Evolutionary conservation across 2,888 invertebrate genomes (phyloP).

Genomic region (Hirtodrosophila cameraria): DNA sequence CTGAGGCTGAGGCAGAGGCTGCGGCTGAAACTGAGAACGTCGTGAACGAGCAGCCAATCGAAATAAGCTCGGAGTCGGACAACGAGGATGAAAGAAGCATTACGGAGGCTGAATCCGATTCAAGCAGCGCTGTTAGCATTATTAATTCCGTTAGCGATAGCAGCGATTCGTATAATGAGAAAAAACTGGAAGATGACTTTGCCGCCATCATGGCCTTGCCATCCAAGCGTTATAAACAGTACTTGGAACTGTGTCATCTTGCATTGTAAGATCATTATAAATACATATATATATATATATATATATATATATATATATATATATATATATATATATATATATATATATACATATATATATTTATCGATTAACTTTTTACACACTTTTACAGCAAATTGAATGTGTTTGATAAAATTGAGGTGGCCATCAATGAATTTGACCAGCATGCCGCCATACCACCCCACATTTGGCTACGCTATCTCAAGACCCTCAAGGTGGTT

Average conservation of each 20-base stretch:
- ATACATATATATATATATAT: too few species aligned
- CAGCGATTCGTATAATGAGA: slow-evolving; percentile 12
- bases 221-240: slow-evolving; percentile 23
- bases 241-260: slow-evolving; percentile 31
- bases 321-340: too few species aligned
- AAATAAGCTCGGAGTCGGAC: slow-evolving; percentile 47
- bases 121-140: slow-evolving; percentile 18
- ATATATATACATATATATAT: neutral
- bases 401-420: slow-evolving; percentile 38
- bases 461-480: slow-evolving; percentile 51
- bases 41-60: slow-evolving; percentile 42
- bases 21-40: neutral
- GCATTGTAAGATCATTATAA: slow-evolving; percentile 41
- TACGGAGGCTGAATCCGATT: neutral
- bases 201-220: slow-evolving; percentile 10
- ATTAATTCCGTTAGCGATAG: slow-evolving; percentile 19
- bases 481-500: slow-evolving; percentile 27
- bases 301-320: too few species aligned
- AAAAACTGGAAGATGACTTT: slow-evolving; percentile 25
- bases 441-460: slow-evolving; percentile 36
- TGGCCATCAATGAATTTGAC: slow-evolving; percentile 23
- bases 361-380: neutral
- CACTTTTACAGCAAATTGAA: slow-evolving; percentile 39
- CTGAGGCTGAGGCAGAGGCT: too few species aligned
- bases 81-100: slow-evolving; percentile 7